Evolutionary conservation across 2,113 vertebrate species (phyloP), one percentile per base, ranked within the genome.

Genomic region (Probosciger aterrimus): DNA sequence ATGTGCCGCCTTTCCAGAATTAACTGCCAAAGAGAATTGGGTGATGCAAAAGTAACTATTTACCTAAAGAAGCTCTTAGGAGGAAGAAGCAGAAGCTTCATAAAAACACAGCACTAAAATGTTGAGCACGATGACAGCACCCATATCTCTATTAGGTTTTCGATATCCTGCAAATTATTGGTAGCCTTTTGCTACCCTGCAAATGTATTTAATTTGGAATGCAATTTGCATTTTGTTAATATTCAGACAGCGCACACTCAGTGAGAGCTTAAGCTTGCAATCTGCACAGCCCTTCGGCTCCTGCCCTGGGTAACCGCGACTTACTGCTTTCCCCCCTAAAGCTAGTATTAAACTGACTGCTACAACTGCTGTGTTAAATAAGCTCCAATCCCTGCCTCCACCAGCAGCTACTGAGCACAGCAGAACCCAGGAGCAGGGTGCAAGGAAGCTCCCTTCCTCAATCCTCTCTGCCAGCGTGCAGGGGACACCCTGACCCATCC

Each of bases 381-480:
- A 55, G n/a, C 64, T 63, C n/a, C 17, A 63, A 3, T 41, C 18
- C 24, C 28, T n/a, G 9, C 27, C 15, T 37, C 49, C 25, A 30
- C 22, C 7, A 0, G 2, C 11, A 67, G 39, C 37, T 2, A 4
- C 37, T 50, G 41, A 50, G 41, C 0, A 0, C 0, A 6, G n/a
- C 49, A 63, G 27, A 9, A 22, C 24, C 15, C 18, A 14, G 16
- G 22, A n/a, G 18, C 1, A 7, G 37, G 14, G 11, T 68, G 22
- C 2, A 0, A 0, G n/a, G 16, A 24, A 55, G 35, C 25, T 71
- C 6, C 17, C 10, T 12, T 41, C 57, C 41, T 41, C 41, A 41
- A 6, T 41, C 14, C 3, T 14, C 7, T 46, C 33, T 4, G 2
- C 7, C 1, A 3, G 18, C 0, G 0, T 30, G 11, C 18, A 25